phyloP scores from a whole-genome alignment of 2,113 vertebrate species.

The Nothoprocta pentlandii region DNA sequence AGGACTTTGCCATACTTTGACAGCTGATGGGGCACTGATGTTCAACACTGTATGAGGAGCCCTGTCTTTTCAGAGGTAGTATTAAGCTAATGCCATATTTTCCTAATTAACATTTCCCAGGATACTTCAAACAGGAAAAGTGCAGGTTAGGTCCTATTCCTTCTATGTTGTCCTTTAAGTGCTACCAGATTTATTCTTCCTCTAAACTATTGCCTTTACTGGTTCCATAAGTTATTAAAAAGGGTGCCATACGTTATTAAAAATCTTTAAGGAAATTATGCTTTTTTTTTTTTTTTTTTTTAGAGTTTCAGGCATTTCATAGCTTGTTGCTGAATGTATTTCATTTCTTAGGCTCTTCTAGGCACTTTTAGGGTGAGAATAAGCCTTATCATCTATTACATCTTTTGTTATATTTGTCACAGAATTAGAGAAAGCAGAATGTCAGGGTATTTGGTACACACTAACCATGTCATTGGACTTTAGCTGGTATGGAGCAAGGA shows the following conservation, averaged over 20 bases:
- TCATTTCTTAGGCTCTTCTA: not conserved
- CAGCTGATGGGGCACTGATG: no score
- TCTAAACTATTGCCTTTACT: not conserved
- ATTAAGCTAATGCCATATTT: not conserved
- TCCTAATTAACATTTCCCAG: not conserved
- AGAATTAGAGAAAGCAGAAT: not conserved
- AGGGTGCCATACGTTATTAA: not conserved
- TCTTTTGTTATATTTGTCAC: not conserved
- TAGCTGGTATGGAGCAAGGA: not conserved
- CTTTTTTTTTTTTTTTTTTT: not conserved
- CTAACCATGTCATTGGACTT: not conserved
- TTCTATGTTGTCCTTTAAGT: not conserved
- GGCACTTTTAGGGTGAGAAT: not conserved
- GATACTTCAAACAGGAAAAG: not conserved
- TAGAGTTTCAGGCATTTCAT: not conserved
- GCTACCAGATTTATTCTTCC: not conserved
- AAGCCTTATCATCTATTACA: not conserved
- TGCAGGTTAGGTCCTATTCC: not conserved
- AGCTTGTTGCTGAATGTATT: not conserved
- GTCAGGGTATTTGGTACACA: fast-evolving
- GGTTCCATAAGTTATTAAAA: no score
- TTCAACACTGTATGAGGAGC: not conserved
- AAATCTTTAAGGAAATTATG: not conserved
- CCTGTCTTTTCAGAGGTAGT: not conserved
- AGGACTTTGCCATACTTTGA: not conserved